Base-by-base conservation (phyloP, 2,797 vertebrate species). In the Hozukius guyotensis region DNA sequence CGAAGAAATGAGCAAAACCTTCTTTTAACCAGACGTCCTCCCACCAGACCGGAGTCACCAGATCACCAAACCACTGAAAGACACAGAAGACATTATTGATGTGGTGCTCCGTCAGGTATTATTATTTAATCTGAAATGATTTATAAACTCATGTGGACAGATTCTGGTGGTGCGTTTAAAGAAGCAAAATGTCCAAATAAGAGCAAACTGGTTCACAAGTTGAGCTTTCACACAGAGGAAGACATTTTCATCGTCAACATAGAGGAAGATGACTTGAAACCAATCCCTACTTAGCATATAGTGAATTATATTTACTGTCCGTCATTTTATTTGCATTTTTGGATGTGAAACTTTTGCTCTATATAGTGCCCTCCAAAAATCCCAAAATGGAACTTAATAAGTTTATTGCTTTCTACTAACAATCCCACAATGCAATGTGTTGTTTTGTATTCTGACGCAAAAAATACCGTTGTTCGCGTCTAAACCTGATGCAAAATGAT, bases 1-100 rank as follows among this genome's bases (percentile, higher is more conserved):
- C 98, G 62, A 99, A 99, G 95, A 97, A 99, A 89, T 99, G 98
- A 90, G 98, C 98, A 74, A 99, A 99, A 2, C 98, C 98, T 94
- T 99, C 98, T 79, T 99, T 99, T 29, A 99, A 72, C 98, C 98
- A 99, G 36, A 99, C 98, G 38, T 99, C 98, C 91, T 99, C 98
- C 98, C 98, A 99, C 98, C 98, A 99, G 34, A 98, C 96, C 0
- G 98, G 98, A 22, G 98, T 99, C 89, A 99, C 98, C 52, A 99
- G 97, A 76, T 99, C 98, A 52, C 98, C 98, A 81, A 99, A 99
- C 98, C 98, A 99, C 98, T 99, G 89, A 77, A 89, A 91, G 64
- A 92, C 38, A 76, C 0, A 73, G 5, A 27, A 18, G 2, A 25
- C 2, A 5, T 4, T 0, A 18, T 2, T 13, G 0, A 55, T n/a